Base-by-base conservation (phyloP, 2,113 vertebrate genomes). In the Todiramphus chloris region DNA sequence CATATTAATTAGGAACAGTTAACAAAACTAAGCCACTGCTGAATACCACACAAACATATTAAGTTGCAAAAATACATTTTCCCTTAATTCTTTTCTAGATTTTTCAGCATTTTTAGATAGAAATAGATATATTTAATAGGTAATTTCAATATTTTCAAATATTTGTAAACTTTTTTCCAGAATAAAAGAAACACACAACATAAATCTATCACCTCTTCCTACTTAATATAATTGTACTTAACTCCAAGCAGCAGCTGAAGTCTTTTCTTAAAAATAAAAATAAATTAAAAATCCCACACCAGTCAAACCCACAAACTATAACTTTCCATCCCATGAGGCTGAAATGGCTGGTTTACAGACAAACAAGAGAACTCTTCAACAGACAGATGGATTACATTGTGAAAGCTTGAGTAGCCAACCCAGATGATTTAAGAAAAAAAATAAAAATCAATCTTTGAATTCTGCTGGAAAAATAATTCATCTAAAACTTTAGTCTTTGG, bases 371-470 rank as follows among this genome's bases (percentile, higher is more conserved):
- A 56, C 14, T 8, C 15, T 41, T 13, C 9, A 77, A 33, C 24
- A 37, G 13, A 37, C 6, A 5, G 0, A 20, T 4, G 3, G 27
- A 44, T 30, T 35, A 39, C 9, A 43, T 5, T 5, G 4, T 2
- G 4, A 25, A 68, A 77, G 2, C 5, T 88, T 21, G 24, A 62
- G 30, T 7, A 60, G 20, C 21, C 28, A 44, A 64, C 3, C 10
- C 8, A 33, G 48, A 67, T 68, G 24, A 31, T 8, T 33, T 20
- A 17, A 35, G 60, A 78, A 14, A 12, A 35, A 21, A 28, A 20
- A 55, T 68, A 14, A 11, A 63, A 33, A 46, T 37, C 25, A 35
- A 0, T 3, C 9, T 51, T 60, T 37, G 4, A 72, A 39, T 59
- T 83, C 43, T 53, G 19, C 16, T 67, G 24, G 27, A 39, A 33